Evolutionary conservation across 1,140 invertebrate genomes (phyloP), one percentile per base, ranked within the genome.

Genomic region (Drosophila lowei): DNA sequence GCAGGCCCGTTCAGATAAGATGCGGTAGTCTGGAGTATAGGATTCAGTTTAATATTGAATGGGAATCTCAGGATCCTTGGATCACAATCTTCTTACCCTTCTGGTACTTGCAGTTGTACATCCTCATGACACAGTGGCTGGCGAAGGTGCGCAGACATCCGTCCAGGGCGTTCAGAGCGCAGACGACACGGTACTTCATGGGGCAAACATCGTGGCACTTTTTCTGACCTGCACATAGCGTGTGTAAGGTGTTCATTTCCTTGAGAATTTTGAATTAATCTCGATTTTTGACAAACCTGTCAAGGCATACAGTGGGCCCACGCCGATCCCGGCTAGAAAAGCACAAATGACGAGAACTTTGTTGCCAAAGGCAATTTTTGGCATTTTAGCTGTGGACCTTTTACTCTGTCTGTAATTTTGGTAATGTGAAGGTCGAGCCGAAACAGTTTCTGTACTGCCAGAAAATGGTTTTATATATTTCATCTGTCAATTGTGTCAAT

Each of bases 171-270:
- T 88, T 57, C 13, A 78, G 41, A n/a, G 78, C 81, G 46, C 81
- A 86, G 2, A 86, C 83, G 13, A 86, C 81, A 4, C 73, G 50
- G 52, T 86, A 86, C 4, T 41, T 41, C 21, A 55, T 59, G 6
- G 81, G 81, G 18, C 81, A 86, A n/a, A 88, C 83, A 73, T 86
- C 81, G 13, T 77, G 78, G n/a, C 81, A 86, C 49, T 86, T 86
- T 5, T 83, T 77, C 3, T 65, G 9, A 46, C 30, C 83, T 86
- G 28, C 1, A 34, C 46, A 43, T 5, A 38, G 11, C 0, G 13
- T 38, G 11, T 13, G 34, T 0, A 43, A 34, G 15, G 11, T 7
- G 4, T 15, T 43, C 2, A 2, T 7, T 42, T 41, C 25, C 16
- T 6, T 13, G 6, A 6, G 52, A 6, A 21, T 41, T 43, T 2